These are phyloP conservation scores for Petrolisthes manimaculis DNA, from an alignment of 2,888 invertebrate genomes.

Conservation along the genomic window DNA sequence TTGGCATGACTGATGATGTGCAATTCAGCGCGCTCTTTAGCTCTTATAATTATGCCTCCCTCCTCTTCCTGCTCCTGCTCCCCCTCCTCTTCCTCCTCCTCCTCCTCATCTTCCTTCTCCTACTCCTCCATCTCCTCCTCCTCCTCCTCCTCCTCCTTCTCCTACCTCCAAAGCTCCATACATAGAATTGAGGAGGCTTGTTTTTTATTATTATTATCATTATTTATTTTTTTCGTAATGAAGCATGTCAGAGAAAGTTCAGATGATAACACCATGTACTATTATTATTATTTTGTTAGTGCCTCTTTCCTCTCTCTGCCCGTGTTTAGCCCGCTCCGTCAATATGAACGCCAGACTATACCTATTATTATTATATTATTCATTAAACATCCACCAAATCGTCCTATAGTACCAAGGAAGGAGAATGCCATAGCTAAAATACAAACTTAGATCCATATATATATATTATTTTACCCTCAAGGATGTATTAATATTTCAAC, in stretches of 20 bases:
- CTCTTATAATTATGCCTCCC: not conserved
- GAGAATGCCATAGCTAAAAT: slow-evolving; percentile 26
- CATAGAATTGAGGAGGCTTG: not conserved
- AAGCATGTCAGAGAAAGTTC: slow-evolving; percentile 15
- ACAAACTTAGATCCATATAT: not conserved
- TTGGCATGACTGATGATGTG: slow-evolving; percentile 22
- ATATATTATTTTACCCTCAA: slow-evolving; percentile 25
- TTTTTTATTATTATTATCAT: too few relatives aligned
- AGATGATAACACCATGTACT: not conserved
- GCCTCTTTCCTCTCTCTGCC: not conserved
- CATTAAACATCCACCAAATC: slow-evolving; percentile 5
- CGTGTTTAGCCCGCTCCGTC: not conserved
- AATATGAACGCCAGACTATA: not conserved
- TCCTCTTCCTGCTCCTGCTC: not conserved
- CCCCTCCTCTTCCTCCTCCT: not conserved
- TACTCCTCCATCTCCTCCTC: too few relatives aligned
- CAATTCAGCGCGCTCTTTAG: not conserved
- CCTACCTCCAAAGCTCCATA: not conserved
- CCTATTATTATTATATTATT: not conserved
- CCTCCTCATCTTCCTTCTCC: too few relatives aligned
- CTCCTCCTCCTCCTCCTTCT: not conserved
- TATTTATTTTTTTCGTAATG: not conserved
- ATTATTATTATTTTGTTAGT: not conserved
- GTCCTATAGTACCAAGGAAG: slow-evolving; percentile 34
- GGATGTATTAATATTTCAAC: slow-evolving; percentile 23